Evolutionary conservation across 2,888 invertebrate genomes (phyloP).

Genomic region (Drosophila prolongata): DNA sequence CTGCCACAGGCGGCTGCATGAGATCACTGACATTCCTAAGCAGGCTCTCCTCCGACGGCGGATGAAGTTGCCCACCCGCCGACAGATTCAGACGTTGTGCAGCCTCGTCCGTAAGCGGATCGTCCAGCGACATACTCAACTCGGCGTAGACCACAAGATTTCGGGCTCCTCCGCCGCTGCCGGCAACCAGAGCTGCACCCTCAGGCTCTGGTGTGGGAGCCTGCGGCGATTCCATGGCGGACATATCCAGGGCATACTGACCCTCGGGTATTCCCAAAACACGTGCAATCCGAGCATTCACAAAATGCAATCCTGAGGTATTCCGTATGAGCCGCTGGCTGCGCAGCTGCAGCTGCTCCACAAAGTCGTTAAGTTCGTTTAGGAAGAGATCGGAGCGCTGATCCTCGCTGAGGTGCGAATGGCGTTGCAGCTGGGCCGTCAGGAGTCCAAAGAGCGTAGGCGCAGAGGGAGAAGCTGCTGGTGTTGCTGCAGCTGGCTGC

Average conservation of each 20-base stretch:
- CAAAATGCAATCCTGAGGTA: conserved; percentile 82
- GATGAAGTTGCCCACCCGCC: conserved; percentile 81
- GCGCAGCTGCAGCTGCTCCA: conserved; percentile 82
- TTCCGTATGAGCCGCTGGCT: conserved; percentile 82
- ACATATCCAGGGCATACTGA: conserved; percentile 82
- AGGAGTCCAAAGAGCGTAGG: conserved; percentile 79
- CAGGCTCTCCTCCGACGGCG: conserved; percentile 83
- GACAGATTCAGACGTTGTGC: conserved; percentile 83
- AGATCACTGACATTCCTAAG: conserved; percentile 83
- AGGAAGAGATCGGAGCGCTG: conserved; percentile 83
- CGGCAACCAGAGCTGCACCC: conserved; percentile 38
- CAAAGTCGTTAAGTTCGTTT: conserved; percentile 82
- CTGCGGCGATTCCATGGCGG: conserved; percentile 80
- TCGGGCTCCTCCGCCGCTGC: conserved; percentile 44
- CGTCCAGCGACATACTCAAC: conserved; percentile 83
- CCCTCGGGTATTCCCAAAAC: conserved; percentile 84
- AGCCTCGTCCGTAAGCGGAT: conserved; percentile 83
- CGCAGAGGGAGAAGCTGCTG: background rate
- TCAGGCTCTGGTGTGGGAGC: conserved; percentile 71
- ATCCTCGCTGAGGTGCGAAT: conserved; percentile 77
- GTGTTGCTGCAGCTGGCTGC: background rate
- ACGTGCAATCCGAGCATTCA: conserved; percentile 79
- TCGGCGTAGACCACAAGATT: conserved; percentile 82
- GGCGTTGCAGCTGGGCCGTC: conserved; percentile 79
- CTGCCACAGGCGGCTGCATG: conserved; percentile 72